phyloP scores from a whole-genome alignment of 2,113 vertebrate genomes.

The Piprites chloris region DNA sequence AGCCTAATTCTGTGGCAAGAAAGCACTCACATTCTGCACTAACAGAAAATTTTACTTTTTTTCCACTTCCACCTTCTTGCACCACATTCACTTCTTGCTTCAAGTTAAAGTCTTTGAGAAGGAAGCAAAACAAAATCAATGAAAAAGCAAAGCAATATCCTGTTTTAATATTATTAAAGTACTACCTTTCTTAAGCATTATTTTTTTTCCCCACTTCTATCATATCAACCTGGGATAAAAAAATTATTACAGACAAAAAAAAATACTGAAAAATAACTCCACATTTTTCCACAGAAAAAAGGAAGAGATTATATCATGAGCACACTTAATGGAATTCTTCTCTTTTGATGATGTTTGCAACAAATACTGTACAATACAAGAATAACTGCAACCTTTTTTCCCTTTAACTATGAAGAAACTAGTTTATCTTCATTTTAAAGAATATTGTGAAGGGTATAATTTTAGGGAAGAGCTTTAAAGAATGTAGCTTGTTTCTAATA shows the following conservation, averaged over 20 bases:
- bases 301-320: not conserved
- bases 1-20: not conserved
- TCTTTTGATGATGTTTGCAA: not conserved
- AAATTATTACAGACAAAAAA: not conserved
- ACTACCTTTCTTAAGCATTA: not conserved
- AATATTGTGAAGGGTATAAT: not conserved
- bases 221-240: not conserved
- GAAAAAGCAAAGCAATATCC: not conserved
- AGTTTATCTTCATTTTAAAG: not conserved
- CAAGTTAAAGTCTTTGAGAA: not conserved
- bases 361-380: not conserved
- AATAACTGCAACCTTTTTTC: not conserved
- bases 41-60: not conserved
- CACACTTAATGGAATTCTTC: not conserved
- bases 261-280: not conserved
- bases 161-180: not conserved
- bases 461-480: not conserved
- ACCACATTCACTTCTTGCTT: not conserved
- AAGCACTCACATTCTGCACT: not conserved
- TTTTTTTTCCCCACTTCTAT: not conserved
- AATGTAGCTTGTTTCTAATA: not conserved
- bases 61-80: not conserved
- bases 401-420: not conserved
- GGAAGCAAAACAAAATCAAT: not conserved
- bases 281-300: not conserved